Evolutionary conservation across 2,113 vertebrate genomes (phyloP).

Genomic region (Neofelis nebulosa): DNA sequence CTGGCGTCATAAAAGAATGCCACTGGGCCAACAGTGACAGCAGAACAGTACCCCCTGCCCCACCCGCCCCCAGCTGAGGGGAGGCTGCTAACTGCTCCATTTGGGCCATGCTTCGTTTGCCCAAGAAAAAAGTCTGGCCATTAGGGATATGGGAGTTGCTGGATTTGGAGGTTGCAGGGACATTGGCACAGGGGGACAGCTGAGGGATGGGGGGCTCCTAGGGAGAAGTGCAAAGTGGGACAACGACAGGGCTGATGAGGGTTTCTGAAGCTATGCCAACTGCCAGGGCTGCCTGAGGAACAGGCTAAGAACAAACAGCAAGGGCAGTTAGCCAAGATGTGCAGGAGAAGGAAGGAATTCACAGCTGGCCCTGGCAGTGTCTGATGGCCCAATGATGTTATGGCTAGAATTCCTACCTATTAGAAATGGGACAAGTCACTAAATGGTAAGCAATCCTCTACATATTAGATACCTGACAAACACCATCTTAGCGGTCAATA

Average conservation of each 20-base stretch:
- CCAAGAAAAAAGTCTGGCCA: too few relatives aligned
- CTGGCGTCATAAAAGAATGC: background rate
- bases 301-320: background rate
- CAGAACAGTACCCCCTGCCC: rapidly evolving
- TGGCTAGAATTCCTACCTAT: background rate
- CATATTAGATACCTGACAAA: background rate
- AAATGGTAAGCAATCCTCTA: background rate
- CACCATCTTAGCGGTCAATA: background rate
- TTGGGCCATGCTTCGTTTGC: background rate
- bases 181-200: background rate
- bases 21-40: background rate
- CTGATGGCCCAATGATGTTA: background rate
- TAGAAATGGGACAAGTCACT: background rate
- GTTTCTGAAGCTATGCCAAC: background rate
- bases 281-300: background rate
- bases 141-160: background rate
- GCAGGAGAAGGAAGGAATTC: background rate
- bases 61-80: too few relatives aligned
- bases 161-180: background rate
- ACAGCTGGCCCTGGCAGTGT: background rate
- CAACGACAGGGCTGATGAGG: background rate
- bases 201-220: background rate
- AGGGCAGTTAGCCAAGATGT: background rate
- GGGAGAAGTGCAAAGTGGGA: background rate
- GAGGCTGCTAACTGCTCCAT: rapidly evolving